Evolutionary conservation across 2,113 vertebrate species (phyloP).

Genomic region (Ceyx margarethae): DNA sequence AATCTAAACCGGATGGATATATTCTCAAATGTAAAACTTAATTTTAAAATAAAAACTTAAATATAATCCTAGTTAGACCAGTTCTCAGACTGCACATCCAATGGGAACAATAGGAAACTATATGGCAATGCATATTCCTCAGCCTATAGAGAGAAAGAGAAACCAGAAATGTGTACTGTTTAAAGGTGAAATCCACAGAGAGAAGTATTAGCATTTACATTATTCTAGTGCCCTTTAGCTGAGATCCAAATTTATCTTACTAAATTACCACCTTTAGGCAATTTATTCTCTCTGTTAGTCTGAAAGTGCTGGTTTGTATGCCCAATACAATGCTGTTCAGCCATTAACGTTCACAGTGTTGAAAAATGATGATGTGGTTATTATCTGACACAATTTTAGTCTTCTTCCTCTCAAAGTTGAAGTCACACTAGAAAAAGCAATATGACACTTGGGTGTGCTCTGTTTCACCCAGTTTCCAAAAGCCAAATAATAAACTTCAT

Average conservation of each 20-base stretch:
- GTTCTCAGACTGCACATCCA: background rate
- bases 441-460: background rate
- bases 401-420: background rate
- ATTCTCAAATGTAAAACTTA: background rate
- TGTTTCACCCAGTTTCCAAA: background rate
- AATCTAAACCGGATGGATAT: background rate
- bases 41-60: background rate
- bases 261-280: background rate
- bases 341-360: background rate
- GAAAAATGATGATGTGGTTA: background rate
- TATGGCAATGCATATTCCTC: background rate
- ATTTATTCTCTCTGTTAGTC: background rate
- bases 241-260: background rate
- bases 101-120: background rate
- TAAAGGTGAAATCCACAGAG: slow-evolving; percentile 36
- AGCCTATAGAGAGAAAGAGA: background rate
- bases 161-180: background rate
- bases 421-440: background rate
- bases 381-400: background rate
- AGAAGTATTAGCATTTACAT: background rate
- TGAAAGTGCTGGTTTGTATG: background rate
- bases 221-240: slow-evolving; percentile 12
- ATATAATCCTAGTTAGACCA: background rate
- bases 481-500: background rate
- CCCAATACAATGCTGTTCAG: background rate